A percentile compares a stretch with the other conserved stretches of the same genome.
Evolutionary conservation across 2,888 invertebrate genomes (phyloP).

Genomic region (Erannis defoliaria): DNA sequence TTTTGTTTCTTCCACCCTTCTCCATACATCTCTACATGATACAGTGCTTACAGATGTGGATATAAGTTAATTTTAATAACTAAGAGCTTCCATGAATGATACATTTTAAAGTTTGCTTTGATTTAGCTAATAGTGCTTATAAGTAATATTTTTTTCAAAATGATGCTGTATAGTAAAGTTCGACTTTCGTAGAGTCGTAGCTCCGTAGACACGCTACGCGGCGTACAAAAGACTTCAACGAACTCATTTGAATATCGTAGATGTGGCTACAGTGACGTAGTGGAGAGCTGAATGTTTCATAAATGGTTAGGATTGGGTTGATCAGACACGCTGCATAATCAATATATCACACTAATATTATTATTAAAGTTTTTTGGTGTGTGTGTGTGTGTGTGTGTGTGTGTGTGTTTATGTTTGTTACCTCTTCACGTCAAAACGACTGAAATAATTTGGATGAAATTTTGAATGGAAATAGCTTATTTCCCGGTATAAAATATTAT

Average conservation of each 20-base stretch:
- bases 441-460: too few species aligned
- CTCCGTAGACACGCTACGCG: conserved; percentile 29
- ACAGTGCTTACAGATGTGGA: not conserved
- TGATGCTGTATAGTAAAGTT: not conserved
- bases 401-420: too few species aligned
- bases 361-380: too few species aligned
- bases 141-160: not conserved
- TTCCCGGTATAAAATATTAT: too few species aligned
- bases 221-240: conserved; percentile 71
- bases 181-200: conserved; percentile 13
- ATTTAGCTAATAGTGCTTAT: not conserved
- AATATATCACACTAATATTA: too few species aligned
- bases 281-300: too few species aligned
- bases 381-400: too few species aligned
- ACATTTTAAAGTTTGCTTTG: not conserved
- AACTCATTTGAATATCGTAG: conserved; percentile 42
- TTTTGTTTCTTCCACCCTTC: not conserved
- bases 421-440: too few species aligned
- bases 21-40: not conserved
- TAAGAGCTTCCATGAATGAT: not conserved
- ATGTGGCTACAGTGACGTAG: not conserved
- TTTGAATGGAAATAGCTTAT: too few species aligned
- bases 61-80: not conserved
- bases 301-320: too few species aligned
- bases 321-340: too few species aligned